Evolutionary conservation across 64 coral and sea anemone species (phyloP), one percentile per base, ranked within the genome.

Genomic region (Stichodactyla helianthus): DNA sequence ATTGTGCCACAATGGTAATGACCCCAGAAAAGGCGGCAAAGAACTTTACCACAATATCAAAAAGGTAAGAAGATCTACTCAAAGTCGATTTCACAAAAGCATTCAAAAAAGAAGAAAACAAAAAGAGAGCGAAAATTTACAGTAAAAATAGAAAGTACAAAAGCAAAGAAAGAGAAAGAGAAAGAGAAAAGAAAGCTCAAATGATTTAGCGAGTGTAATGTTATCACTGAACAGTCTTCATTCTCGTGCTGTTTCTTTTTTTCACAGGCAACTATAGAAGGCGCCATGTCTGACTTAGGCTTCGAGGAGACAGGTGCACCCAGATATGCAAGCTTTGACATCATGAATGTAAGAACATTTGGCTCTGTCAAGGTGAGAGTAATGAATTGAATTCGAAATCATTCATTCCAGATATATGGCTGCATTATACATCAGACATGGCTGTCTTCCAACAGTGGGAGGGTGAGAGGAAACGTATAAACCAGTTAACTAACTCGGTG

Each of bases 311-410:
- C 83, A 81, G 89, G 85, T 27, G 71, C 35, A 4, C 15, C 5
- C 10, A 52, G 18, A 51, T 50, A 52, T n/a, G 82, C 89, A 60
- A 18, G 59, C 8, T 91, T 86, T 58, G 89, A 91, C 56, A 79
- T 91, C 13, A 8, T 91, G 12, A 91, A 91, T 86, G 50, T 91
- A n/a, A 64, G 89, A 65, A 77, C 19, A 18, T 63, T 26, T 35
- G 89, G 84, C 12, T 59, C 77, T 55, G 56, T 86, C 52, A 91
- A 91, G 58, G 89, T 91, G 65, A 84, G 64, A 22, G 11, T 4
- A 16, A 67, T n/a, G 5, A 15, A 11, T 1, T 58, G 55, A 58
- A 15, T 58, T 9, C 8, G 55, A 58, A 58, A 58, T 15, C n/a
- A 7, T 22, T 8, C 5, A 68, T 9, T 58, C 55, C 4, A 0